Evolutionary conservation across 2,888 invertebrate species (phyloP), one percentile per base, ranked within the genome.

Genomic region (Masnerella sp.): DNA sequence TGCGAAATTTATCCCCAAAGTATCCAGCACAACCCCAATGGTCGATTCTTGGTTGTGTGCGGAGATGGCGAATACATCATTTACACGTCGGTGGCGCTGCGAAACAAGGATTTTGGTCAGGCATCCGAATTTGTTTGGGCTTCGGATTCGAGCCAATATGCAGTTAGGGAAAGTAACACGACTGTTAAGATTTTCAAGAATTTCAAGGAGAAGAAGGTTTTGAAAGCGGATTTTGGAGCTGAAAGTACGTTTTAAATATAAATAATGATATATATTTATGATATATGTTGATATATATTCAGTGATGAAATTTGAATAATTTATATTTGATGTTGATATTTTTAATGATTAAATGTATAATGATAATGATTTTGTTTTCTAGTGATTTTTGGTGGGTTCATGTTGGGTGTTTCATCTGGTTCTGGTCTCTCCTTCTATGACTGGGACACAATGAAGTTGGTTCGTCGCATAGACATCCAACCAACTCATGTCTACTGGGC

Each of bases 81-180:
- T 81, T 99, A 99, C 89, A 99, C 99, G 0, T 97, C 99, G 0
- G 98, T 99, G 98, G 99, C 99, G 0, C 89, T 99, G 75, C 90
- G 99, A 54, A 99, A 99, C 88, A 99, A 99, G 87, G 98, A 98
- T 1, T 99, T 99, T 85, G 99, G 99, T 0, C 94, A 96, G 8
- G 99, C 98, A 0, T 96, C 98, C 81, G 99, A 99, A 89, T 99
- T 99, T 86, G 99, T 99, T 0, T 99, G 99, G 99, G 97, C 97
- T 0, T 91, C 94, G 47, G 99, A 99, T 87, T 96, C 98, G 25
- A 97, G 96, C 40, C 96, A 98, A 80, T 95, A 95, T 82, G 95
- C 95, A 0, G 94, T 94, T 0, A 89, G 97, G 14, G 99, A 99
- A 88, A 95, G 94, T 64, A 94, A 94, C 42, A 95, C 95, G 51